Percentiles rank a stretch among this genome's conserved stretches.
Conservation (phyloP, 2,113 vertebrate species). For the Rhea americana region DNA sequence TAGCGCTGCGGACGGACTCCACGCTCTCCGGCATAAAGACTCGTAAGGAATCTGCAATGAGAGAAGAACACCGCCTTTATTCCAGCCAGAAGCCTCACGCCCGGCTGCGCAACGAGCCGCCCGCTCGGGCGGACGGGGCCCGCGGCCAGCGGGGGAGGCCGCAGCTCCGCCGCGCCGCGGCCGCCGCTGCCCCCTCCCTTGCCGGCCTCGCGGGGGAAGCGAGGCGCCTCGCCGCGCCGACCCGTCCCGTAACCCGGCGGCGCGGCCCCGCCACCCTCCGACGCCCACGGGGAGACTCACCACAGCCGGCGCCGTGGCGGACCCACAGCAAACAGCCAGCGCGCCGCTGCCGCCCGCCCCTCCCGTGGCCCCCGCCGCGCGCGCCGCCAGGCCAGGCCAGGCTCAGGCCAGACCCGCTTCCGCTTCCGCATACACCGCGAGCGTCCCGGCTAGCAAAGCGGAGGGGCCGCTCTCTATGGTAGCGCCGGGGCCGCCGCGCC, state of each 20-base stretch:
- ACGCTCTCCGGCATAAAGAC: neutral
- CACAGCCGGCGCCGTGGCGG: neutral
- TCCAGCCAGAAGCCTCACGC: neutral
- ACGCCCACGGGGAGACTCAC: neutral
- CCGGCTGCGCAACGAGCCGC: neutral
- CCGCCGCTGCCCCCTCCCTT: neutral
- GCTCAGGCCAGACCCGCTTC: neutral
- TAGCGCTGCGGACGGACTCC: neutral
- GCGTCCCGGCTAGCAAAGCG: too few species aligned
- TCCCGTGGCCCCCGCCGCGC: neutral
- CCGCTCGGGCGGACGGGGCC: neutral
- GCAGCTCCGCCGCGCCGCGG: neutral
- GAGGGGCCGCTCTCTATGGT: neutral
- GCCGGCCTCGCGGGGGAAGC: too few species aligned
- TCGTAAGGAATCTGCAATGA: slow-evolving; percentile 27
- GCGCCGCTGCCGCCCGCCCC: too few species aligned
- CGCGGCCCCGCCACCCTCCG: too few species aligned
- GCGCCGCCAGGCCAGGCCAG: neutral
- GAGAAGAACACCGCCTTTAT: neutral
- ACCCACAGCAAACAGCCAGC: neutral
- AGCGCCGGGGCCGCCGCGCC: too few species aligned
- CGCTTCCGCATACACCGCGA: neutral
- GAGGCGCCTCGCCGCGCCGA: too few species aligned
- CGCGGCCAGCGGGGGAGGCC: neutral
- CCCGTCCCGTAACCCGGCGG: neutral